Base-by-base conservation (phyloP, 2,888 invertebrate species). In the Folsomia candida region DNA sequence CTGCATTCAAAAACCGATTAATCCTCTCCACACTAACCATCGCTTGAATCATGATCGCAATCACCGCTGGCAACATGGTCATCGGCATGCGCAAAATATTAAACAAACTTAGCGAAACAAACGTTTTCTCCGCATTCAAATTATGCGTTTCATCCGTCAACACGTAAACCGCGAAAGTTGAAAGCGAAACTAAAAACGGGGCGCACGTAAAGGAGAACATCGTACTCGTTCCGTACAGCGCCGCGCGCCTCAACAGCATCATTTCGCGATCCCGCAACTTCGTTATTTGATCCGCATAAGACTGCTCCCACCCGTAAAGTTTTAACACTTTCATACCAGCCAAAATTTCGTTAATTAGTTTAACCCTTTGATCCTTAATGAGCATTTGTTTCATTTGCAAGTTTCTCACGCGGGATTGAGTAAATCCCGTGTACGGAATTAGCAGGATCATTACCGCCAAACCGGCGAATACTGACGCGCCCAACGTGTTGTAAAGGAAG, bases 401-500 rank as follows among this genome's bases (percentile, higher is more conserved):
- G 28, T 79, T 82, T 75, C 84, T 85, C 82, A 86, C 84, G 81
- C 81, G 81, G 59, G 81, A 81, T 0, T 86, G 47, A 18, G 47
- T 47, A 18, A 47, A 47, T 11, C 47, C 47, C 82, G 95, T 95
- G 6, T 94, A 85, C 0, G 95, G 95, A 74, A 98, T 93, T 69
- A 97, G 87, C 65, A 97, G 87, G 59, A 97, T 89, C 92, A 98
- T 93, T 51, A 97, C 91, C n/a, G n/a, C n/a, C n/a, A n/a, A n/a
- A n/a, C n/a, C n/a, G n/a, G n/a, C n/a, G n/a, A n/a, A n/a, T n/a
- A n/a, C n/a, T n/a, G n/a, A n/a, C n/a, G n/a, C n/a, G n/a, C n/a
- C n/a, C n/a, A n/a, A n/a, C n/a, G n/a, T n/a, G n/a, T n/a, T n/a
- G n/a, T n/a, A n/a, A n/a, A n/a, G n/a, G n/a, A n/a, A n/a, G n/a